phyloP scores from a whole-genome alignment of 2,797 vertebrate species.

The Gymnothorax reevesii region DNA sequence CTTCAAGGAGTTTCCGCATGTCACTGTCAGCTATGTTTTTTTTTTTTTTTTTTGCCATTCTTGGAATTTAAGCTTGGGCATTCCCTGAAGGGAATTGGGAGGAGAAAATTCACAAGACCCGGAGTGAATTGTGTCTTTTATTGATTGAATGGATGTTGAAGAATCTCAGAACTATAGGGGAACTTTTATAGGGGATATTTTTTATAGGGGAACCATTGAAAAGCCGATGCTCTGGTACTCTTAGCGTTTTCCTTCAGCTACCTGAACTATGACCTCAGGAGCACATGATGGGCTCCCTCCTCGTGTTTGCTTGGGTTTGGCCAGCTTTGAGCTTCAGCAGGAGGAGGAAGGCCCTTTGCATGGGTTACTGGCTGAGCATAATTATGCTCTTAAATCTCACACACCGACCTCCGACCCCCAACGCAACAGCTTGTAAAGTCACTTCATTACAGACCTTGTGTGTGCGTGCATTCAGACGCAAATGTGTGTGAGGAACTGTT shows the following conservation, averaged over 20 bases:
- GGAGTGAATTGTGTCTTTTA: background rate
- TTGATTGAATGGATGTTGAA: background rate
- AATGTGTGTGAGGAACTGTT: constrained; percentile 1
- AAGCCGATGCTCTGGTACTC: background rate
- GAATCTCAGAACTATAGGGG: background rate
- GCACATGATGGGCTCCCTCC: background rate
- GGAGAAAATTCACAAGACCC: background rate
- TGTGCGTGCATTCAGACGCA: background rate
- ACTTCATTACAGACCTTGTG: background rate
- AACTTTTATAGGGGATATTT: too few relatives aligned
- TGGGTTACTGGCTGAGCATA: background rate
- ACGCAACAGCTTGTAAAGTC: background rate
- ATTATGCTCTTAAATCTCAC: background rate
- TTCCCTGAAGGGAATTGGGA: background rate
- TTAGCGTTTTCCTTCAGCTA: background rate
- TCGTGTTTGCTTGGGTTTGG: background rate
- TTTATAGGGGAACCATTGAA: background rate
- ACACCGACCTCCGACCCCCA: background rate
- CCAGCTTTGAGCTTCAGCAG: background rate
- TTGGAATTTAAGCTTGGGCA: background rate
- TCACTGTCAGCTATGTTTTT: background rate
- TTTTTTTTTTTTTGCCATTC: background rate
- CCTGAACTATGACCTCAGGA: background rate
- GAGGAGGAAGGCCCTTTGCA: background rate
- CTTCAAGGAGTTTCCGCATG: background rate